A percentile compares a stretch with the other conserved stretches of the same genome.
Evolutionary conservation across 2,797 vertebrate species (phyloP).

Genomic region (Helarctos malayanus): DNA sequence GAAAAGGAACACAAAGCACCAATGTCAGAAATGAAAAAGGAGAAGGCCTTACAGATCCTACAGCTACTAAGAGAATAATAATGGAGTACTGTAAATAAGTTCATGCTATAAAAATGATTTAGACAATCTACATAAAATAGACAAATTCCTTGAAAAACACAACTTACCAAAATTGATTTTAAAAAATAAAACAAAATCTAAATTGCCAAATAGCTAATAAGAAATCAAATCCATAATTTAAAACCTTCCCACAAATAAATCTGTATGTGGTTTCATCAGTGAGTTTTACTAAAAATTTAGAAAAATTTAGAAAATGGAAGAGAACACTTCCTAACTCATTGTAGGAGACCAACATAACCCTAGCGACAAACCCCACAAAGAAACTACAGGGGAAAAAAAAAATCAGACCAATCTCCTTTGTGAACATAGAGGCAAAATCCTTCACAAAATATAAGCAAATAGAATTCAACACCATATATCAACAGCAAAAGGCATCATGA

Average conservation of each 20-base stretch:
- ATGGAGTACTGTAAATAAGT: neutral
- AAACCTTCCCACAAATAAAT: neutral
- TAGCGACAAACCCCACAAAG: neutral
- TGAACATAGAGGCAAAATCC: neutral
- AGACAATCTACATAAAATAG: conserved; percentile 9
- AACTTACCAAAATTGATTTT: neutral
- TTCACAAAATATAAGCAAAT: conserved; percentile 10
- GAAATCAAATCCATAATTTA: conserved; percentile 33
- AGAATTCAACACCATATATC: neutral
- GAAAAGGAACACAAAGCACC: neutral
- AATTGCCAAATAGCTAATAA: neutral
- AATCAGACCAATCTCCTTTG: neutral
- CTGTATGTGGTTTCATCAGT: neutral
- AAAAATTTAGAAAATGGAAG: conserved; percentile 58
- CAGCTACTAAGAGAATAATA: neutral
- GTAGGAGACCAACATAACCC: neutral
- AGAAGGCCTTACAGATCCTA: neutral
- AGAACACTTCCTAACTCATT: neutral
- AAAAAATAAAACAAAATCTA: neutral
- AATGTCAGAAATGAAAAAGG: neutral
- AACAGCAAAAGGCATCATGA: neutral
- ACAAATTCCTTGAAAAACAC: conserved; percentile 22
- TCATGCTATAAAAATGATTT: conserved; percentile 31
- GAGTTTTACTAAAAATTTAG: neutral
- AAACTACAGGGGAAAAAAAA: neutral